These are phyloP conservation scores for Epizoanthus scotinus DNA, from an alignment of 92 coral and sea anemone species.

Conservation along the genomic window DNA sequence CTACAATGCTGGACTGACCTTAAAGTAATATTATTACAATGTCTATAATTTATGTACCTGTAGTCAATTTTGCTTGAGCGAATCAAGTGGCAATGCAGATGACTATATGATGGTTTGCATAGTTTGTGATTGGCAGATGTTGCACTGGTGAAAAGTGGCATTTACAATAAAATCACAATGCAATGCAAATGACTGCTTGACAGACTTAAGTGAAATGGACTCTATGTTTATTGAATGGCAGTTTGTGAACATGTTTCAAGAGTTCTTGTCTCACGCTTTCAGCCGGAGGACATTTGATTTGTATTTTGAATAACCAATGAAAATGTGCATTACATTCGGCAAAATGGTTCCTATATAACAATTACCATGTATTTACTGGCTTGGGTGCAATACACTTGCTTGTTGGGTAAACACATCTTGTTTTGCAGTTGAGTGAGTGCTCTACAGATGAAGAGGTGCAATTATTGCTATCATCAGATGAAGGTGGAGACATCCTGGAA, in stretches of 20 bases:
- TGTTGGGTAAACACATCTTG: slow-evolving; percentile 14
- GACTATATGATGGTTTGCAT: background rate
- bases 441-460: slow-evolving; percentile 29
- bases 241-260: slow-evolving; percentile 11
- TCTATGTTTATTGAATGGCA: slow-evolving; percentile 2
- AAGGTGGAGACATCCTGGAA: slow-evolving; percentile 51
- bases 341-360: background rate
- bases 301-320: slow-evolving; percentile 1
- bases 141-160: slow-evolving; percentile 26
- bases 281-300: background rate
- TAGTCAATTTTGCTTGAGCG: background rate
- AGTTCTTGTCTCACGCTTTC: background rate
- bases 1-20: slow-evolving; percentile 12
- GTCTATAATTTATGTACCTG: background rate
- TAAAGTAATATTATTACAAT: background rate
- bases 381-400: too few species aligned
- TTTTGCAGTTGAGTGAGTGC: slow-evolving; percentile 48
- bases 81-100: slow-evolving; percentile 1
- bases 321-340: background rate
- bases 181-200: slow-evolving; percentile 10
- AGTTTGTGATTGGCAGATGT: slow-evolving; percentile 1
- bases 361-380: slow-evolving; percentile 1
- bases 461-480: slow-evolving; percentile 43
- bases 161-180: slow-evolving; percentile 12
- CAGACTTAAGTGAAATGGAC: slow-evolving; percentile 11